These are phyloP conservation scores for Cardiocondyla obscurior DNA, from an alignment of 1,140 invertebrate genomes.

Conservation along the genomic window DNA sequence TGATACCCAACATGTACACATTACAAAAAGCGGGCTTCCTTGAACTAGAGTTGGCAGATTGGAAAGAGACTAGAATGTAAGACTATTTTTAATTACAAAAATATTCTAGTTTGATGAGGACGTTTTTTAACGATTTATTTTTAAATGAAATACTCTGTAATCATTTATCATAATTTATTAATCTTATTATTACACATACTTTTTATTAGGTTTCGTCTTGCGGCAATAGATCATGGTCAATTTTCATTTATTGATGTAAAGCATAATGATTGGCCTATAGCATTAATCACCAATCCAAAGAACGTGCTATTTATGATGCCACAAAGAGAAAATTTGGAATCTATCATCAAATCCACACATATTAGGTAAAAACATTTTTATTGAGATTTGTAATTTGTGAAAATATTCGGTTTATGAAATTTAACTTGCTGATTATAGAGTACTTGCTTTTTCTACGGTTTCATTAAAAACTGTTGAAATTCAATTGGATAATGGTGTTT, in stretches of 20 bases:
- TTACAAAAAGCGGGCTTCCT: slow-evolving; percentile 92
- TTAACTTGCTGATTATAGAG: slow-evolving; percentile 80
- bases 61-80: slow-evolving; percentile 96
- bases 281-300: slow-evolving; percentile 95
- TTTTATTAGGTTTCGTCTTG: slow-evolving; percentile 88
- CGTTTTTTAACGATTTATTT: slow-evolving; percentile 3
- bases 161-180: background rate
- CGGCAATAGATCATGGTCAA: slow-evolving; percentile 94
- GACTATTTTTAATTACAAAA: slow-evolving; percentile 53
- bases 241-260: slow-evolving; percentile 94
- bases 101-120: no score
- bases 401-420: background rate
- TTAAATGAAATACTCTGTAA: background rate
- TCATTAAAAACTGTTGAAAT: slow-evolving; percentile 87
- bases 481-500: slow-evolving; percentile 87
- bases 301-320: slow-evolving; percentile 90
- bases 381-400: background rate
- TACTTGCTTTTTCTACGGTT: slow-evolving; percentile 89
- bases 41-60: slow-evolving; percentile 96
- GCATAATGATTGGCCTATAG: slow-evolving; percentile 91
- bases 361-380: slow-evolving; percentile 85
- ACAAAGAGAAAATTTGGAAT: slow-evolving; percentile 88
- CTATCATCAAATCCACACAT: slow-evolving; percentile 90
- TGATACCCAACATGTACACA: slow-evolving; percentile 94
- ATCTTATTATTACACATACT: background rate